phyloP scores from a whole-genome alignment of 2,113 vertebrate species.

The Phyllostomus hastatus region DNA sequence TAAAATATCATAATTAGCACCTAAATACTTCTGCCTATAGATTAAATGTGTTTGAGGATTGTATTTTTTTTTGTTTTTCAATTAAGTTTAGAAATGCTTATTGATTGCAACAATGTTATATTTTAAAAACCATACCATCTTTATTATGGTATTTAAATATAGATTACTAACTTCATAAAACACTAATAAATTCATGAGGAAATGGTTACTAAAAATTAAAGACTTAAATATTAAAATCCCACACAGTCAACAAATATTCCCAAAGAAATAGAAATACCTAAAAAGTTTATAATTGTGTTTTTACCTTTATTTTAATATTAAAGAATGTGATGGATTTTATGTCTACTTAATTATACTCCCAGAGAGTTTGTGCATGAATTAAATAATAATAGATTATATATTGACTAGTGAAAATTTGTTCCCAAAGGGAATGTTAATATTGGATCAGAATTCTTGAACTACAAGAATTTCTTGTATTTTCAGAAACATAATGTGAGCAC shows the following conservation, averaged over 20 bases:
- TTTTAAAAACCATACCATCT: background rate
- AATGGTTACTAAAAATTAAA: constrained; percentile 12
- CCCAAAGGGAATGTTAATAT: background rate
- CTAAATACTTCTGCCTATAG: background rate
- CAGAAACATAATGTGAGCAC: background rate
- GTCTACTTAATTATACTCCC: background rate
- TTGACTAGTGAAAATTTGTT: background rate
- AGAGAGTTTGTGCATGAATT: background rate
- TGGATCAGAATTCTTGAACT: background rate
- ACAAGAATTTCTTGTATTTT: background rate
- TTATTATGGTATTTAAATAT: background rate
- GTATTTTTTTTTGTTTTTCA: background rate
- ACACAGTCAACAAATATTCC: background rate
- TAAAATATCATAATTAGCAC: background rate
- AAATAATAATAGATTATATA: background rate
- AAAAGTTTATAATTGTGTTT: background rate
- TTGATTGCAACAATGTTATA: background rate
- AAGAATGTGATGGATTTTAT: background rate
- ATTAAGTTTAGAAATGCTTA: background rate
- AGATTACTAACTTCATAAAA: background rate
- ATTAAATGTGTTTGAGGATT: background rate
- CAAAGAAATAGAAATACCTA: constrained; percentile 30
- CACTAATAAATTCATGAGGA: background rate
- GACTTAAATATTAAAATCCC: constrained; percentile 25
- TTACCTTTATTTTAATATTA: constrained; percentile 22